A percentile compares a stretch with the other conserved stretches of the same genome.
Conservation (phyloP, 2,797 vertebrate species). For the Paramormyrops hopkinsi region DNA sequence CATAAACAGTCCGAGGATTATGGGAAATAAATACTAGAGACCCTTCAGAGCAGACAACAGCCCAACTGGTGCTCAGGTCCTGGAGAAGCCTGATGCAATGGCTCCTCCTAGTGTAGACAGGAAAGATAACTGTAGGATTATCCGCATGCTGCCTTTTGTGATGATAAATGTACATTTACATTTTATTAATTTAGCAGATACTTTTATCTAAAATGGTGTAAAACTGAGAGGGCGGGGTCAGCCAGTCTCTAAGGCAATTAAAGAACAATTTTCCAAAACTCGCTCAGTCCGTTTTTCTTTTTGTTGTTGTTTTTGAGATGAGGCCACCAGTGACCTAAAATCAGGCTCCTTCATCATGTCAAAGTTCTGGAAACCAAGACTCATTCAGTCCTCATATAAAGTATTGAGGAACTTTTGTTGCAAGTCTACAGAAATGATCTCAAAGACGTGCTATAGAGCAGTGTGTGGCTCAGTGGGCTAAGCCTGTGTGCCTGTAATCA, state of each 20-base stretch:
- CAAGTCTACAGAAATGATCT: not conserved
- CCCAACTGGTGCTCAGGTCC: not conserved
- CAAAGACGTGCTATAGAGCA: accelerated
- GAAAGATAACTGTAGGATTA: not conserved
- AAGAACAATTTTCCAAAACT: not conserved
- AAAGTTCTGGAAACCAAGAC: not conserved
- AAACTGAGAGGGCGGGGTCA: not conserved
- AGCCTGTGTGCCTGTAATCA: not conserved
- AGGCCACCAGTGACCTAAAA: not conserved
- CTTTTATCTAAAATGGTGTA: not conserved
- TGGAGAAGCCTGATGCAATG: not conserved
- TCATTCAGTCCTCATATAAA: not conserved
- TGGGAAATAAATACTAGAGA: slow-evolving; percentile 12
- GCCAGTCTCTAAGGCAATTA: not conserved
- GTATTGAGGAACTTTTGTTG: not conserved
- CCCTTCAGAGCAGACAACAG: not conserved
- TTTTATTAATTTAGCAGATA: not conserved
- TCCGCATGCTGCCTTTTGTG: not conserved
- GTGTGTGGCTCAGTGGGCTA: not conserved
- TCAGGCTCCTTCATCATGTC: not conserved
- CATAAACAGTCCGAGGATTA: not conserved
- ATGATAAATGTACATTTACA: not conserved
- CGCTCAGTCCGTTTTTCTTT: not conserved
- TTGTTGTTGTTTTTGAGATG: not conserved
- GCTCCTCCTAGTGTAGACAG: not conserved